Evolutionary conservation across 1,140 invertebrate species (phyloP).

Genomic region (Epicauta chinensis): DNA sequence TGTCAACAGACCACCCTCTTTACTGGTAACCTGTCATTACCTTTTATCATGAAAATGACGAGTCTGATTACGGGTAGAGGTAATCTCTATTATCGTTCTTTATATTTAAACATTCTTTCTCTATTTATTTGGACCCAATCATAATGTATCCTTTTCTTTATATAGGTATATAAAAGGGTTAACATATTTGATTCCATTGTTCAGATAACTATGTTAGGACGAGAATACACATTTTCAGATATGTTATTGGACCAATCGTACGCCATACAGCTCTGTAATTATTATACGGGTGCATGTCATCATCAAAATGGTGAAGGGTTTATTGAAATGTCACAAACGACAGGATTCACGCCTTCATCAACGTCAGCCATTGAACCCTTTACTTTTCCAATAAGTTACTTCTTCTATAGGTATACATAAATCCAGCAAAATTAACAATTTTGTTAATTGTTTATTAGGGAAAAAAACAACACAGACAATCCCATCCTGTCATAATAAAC

Average conservation of each 20-base stretch:
- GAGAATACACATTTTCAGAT: constrained; percentile 4
- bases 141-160: constrained; percentile 13
- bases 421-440: no score
- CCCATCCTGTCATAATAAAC: no score
- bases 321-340: constrained; percentile 10
- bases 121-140: background rate
- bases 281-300: constrained; percentile 8
- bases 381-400: no score
- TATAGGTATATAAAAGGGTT: constrained; percentile 9
- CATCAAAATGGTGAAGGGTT: constrained; percentile 2
- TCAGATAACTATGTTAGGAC: constrained; percentile 13
- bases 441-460: no score
- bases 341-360: constrained; percentile 11
- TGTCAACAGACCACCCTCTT: constrained; percentile 33
- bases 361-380: no score
- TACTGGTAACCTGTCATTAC: constrained; percentile 32
- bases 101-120: constrained; percentile 24
- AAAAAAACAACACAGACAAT: no score
- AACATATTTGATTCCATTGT: constrained; percentile 24
- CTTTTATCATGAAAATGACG: constrained; percentile 26
- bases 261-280: constrained; percentile 8
- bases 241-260: constrained; percentile 19
- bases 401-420: no score
- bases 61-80: constrained; percentile 22
- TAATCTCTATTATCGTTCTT: constrained; percentile 21